Percentiles rank a stretch among this genome's conserved stretches.
Conservation (phyloP, 2,113 vertebrate species). For the Ammodramus savannarum region DNA sequence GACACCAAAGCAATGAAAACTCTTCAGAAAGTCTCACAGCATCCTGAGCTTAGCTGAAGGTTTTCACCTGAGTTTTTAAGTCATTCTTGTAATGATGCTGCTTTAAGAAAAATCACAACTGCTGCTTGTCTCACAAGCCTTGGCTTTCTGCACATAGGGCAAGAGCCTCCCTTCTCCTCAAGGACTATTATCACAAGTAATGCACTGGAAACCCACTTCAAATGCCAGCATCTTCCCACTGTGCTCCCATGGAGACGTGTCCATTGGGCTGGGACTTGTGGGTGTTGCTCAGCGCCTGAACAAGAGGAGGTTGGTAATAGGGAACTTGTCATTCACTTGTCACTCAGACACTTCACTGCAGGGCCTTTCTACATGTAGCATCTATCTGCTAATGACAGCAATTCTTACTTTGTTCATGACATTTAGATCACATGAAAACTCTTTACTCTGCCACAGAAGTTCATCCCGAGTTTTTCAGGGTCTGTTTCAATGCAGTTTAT, state of each 20-base stretch:
- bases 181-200: neutral
- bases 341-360: neutral
- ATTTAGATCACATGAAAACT: neutral
- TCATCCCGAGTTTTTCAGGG: neutral
- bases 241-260: neutral
- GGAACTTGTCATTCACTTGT: neutral
- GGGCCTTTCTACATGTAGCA: neutral
- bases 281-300: neutral
- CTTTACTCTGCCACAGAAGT: neutral
- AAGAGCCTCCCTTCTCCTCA: neutral
- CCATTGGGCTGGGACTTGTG: neutral
- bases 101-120: neutral
- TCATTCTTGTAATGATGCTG: neutral
- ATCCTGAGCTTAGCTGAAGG: neutral
- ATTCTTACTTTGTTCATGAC: neutral
- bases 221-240: neutral
- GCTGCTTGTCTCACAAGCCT: neutral
- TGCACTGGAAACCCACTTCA: neutral
- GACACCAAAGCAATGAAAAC: neutral
- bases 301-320: neutral
- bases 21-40: neutral
- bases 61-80: neutral
- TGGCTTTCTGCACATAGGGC: neutral
- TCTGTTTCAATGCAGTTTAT: neutral
- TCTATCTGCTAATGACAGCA: neutral